phyloP scores from a whole-genome alignment of 2,888 invertebrate species.

The Cephus sareptanus region DNA sequence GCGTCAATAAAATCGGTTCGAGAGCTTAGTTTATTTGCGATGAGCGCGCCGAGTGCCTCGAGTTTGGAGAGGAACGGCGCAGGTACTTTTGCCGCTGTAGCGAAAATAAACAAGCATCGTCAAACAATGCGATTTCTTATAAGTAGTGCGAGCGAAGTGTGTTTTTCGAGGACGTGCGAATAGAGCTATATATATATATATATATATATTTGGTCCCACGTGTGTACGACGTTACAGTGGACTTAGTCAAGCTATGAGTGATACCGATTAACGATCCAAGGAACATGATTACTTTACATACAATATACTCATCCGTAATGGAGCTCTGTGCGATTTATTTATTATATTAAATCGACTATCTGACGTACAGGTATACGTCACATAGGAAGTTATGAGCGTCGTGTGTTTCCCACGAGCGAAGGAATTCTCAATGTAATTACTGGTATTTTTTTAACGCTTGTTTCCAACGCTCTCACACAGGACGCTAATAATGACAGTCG shows the following conservation, averaged over 20 bases:
- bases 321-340: neutral
- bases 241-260: neutral
- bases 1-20: neutral
- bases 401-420: neutral
- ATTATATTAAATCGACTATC: neutral
- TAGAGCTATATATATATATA: neutral
- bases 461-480: neutral
- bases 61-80: neutral
- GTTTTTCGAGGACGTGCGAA: neutral
- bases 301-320: neutral
- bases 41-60: neutral
- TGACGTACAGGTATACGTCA: neutral
- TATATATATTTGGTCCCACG: neutral
- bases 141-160: neutral
- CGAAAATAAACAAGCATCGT: neutral
- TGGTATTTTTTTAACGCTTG: neutral
- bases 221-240: neutral
- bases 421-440: neutral
- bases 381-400: neutral
- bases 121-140: neutral
- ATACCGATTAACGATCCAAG: neutral
- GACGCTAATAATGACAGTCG: neutral
- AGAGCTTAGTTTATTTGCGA: neutral
- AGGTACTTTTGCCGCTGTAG: neutral
- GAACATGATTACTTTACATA: neutral